Evolutionary conservation across 1,140 invertebrate genomes (phyloP), one percentile per base, ranked within the genome.

Genomic region (Prorops nasuta): DNA sequence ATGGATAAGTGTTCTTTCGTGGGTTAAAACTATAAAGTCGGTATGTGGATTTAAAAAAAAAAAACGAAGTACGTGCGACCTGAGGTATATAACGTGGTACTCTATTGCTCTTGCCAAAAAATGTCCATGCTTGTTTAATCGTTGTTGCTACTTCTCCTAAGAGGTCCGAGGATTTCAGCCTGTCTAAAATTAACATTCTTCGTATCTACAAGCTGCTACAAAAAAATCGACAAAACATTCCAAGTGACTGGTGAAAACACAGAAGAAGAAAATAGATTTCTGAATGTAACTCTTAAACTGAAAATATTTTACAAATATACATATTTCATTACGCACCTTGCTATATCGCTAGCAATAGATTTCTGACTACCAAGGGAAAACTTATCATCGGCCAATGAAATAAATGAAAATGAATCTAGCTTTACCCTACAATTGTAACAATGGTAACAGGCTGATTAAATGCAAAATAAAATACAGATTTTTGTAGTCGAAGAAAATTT

Each of bases 51-150:
- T 34, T 10, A 8, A 4, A 3, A 15, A 52, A 47, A 42, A 44
- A 40, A 46, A 24, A 44, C 38, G 46, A 54, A 46, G 24, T 51
- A 54, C 54, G 54, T 51, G 51, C 42, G 60, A 57, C 59, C 58
- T 69, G 67, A 69, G 67, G 67, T 69, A 69, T 69, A 68, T 69
- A 67, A 60, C 56, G 67, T 59, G 67, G 62, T 66, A 55, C 38
- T 57, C 55, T 64, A 66, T 64, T 64, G 61, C 54, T 52, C 50
- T 45, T 60, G 56, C 43, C 41, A 17, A 12, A 7, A 7, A 7
- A 7, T 28, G 12, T 7, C 6, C 12, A 28, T 28, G n/a, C n/a
- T n/a, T n/a, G n/a, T 28, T 28, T 28, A 28, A 28, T 28, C 24
- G 6, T 28, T 6, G 6, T 6, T 28, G 24, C 24, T 7, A 28